These are phyloP conservation scores for Axea sp. DNA, from an alignment of 2,888 invertebrate species.

Conservation along the genomic window DNA sequence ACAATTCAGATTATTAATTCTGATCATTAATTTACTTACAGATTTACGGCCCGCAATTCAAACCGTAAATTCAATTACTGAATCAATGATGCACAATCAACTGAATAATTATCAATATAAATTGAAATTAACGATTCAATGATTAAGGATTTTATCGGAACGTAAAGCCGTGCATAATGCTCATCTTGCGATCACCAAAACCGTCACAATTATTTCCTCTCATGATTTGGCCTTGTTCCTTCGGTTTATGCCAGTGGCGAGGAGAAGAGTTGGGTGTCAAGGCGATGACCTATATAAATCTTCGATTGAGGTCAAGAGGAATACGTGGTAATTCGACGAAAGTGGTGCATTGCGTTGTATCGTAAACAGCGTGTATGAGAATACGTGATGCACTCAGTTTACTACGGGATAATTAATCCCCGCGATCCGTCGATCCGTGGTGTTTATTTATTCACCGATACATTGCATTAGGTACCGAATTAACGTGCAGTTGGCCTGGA, in stretches of 20 bases:
- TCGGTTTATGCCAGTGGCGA: slow-evolving; percentile 53
- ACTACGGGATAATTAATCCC: slow-evolving; percentile 20
- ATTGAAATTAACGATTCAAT: not conserved
- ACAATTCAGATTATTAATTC: no score
- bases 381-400: slow-evolving; percentile 15
- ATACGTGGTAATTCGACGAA: slow-evolving; percentile 60
- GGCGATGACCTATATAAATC: slow-evolving; percentile 58
- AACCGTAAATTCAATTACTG: not conserved
- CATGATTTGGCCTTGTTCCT: slow-evolving; percentile 65
- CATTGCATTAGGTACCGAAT: slow-evolving; percentile 15
- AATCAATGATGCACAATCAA: not conserved
- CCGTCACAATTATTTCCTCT: slow-evolving; percentile 41
- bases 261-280: slow-evolving; percentile 61
- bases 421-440: slow-evolving; percentile 5
- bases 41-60: no score
- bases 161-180: slow-evolving; percentile 5
- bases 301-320: slow-evolving; percentile 63
- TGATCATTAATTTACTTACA: no score
- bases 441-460: slow-evolving; percentile 17
- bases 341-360: slow-evolving; percentile 51
- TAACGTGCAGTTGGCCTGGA: slow-evolving; percentile 7
- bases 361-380: slow-evolving; percentile 42
- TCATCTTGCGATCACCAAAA: slow-evolving; percentile 17
- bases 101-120: not conserved
- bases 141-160: slow-evolving; percentile 6